Percentiles rank a stretch among this genome's conserved stretches.
These are phyloP conservation scores for Myotis findleyi DNA, from an alignment of 2,797 vertebrate genomes.

Conservation along the genomic window DNA sequence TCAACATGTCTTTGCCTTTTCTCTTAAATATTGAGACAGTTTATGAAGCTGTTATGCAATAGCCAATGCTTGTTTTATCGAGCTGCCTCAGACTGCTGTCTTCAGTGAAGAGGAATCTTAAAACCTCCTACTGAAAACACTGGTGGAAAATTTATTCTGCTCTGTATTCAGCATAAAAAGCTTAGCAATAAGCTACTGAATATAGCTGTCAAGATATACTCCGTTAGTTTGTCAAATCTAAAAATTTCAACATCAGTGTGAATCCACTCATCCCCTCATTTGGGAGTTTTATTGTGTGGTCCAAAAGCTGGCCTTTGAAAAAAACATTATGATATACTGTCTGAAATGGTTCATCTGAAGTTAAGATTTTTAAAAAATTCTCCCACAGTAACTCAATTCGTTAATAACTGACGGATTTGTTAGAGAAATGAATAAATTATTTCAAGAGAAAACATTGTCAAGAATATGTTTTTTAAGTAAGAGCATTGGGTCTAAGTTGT, in stretches of 20 bases:
- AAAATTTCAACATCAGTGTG: slow-evolving; percentile 73
- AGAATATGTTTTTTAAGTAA: neutral
- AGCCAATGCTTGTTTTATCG: slow-evolving; percentile 82
- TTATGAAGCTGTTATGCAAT: slow-evolving; percentile 75
- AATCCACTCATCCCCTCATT: slow-evolving; percentile 73
- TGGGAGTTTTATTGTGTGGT: slow-evolving; percentile 69
- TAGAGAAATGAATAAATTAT: slow-evolving; percentile 36
- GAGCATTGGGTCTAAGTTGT: neutral
- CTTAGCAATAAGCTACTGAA: slow-evolving; percentile 72
- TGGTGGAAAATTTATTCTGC: slow-evolving; percentile 76
- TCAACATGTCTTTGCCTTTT: slow-evolving; percentile 72
- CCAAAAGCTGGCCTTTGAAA: slow-evolving; percentile 25
- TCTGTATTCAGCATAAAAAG: slow-evolving; percentile 79
- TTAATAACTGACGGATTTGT: slow-evolving; percentile 43
- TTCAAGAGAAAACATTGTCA: slow-evolving; percentile 12
- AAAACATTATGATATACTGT: neutral
- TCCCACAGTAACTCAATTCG: slow-evolving; percentile 7
- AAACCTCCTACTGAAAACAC: slow-evolving; percentile 80
- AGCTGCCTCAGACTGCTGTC: slow-evolving; percentile 76
- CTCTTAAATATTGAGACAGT: slow-evolving; percentile 69
- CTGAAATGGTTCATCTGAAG: slow-evolving; percentile 53
- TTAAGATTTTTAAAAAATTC: slow-evolving; percentile 46
- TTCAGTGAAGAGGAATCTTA: slow-evolving; percentile 80
- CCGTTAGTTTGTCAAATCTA: slow-evolving; percentile 73
- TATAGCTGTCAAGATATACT: slow-evolving; percentile 74